phyloP scores from a whole-genome alignment of 2,797 vertebrate species.

The Ptychobarbus kaznakovi region DNA sequence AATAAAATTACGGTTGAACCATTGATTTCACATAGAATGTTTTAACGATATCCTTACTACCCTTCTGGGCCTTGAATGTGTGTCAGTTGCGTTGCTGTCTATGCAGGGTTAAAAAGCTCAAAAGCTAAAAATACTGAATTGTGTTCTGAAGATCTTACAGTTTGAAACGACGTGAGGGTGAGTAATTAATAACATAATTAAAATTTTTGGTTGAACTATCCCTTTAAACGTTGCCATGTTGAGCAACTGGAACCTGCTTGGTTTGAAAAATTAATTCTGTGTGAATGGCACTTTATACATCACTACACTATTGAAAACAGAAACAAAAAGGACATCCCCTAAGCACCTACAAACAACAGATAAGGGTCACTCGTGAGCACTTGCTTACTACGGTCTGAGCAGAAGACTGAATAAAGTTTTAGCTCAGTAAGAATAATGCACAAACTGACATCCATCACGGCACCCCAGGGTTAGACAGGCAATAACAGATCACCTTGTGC shows the following conservation, averaged over 20 bases:
- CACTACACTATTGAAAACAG: neutral
- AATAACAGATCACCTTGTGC: constrained; percentile 63
- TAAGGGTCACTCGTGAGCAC: constrained; percentile 40
- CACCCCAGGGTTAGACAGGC: constrained; percentile 58
- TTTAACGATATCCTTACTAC: too few species aligned
- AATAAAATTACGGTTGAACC: neutral
- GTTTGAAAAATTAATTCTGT: neutral
- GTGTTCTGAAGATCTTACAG: neutral
- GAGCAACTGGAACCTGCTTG: neutral
- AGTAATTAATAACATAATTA: neutral
- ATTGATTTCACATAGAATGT: neutral
- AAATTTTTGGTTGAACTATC: neutral
- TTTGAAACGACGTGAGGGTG: neutral
- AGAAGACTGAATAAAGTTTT: constrained; percentile 75
- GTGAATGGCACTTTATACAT: neutral
- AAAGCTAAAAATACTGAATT: neutral
- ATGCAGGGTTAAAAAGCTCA: neutral
- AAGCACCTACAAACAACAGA: constrained; percentile 55
- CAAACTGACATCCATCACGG: constrained; percentile 65
- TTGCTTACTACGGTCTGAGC: constrained; percentile 66
- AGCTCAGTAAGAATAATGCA: constrained; percentile 75
- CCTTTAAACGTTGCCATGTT: neutral
- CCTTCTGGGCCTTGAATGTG: neutral
- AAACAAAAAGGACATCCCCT: constrained; percentile 28
- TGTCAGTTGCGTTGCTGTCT: neutral